phyloP scores from a whole-genome alignment of 2,113 vertebrate genomes.

The Hippocampus abdominalis region DNA sequence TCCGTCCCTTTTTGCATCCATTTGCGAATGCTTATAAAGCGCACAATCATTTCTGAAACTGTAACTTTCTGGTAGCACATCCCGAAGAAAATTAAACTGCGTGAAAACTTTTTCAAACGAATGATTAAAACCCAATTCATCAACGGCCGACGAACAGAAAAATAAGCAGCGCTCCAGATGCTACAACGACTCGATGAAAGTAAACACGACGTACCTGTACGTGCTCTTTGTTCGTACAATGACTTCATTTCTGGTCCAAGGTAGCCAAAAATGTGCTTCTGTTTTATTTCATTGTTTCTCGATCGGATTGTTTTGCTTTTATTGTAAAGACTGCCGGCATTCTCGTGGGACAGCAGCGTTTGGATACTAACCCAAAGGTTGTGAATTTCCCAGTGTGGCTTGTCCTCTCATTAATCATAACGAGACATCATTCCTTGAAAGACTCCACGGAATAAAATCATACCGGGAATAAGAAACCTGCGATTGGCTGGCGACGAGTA shows the following conservation, averaged over 20 bases:
- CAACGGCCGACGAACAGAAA: not conserved
- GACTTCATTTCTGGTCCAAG: not conserved
- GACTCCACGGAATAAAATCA: not conserved
- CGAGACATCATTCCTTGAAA: not conserved
- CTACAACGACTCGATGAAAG: not conserved
- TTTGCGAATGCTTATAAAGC: not conserved
- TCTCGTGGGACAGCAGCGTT: not conserved
- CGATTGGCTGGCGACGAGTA: not conserved
- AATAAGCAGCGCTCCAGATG: not conserved
- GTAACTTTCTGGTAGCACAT: not conserved
- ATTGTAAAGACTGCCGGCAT: not conserved
- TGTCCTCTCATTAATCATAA: conserved; percentile 5
- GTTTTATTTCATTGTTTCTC: conserved; percentile 9
- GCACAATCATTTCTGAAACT: not conserved
- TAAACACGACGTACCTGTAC: not conserved
- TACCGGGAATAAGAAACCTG: not conserved
- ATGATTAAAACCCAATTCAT: not conserved
- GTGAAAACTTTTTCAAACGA: not conserved
- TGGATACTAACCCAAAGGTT: not conserved
- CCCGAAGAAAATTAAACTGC: not conserved
- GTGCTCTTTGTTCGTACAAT: not conserved
- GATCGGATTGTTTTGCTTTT: not conserved
- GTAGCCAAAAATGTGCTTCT: not conserved
- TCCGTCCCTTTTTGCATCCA: not conserved
- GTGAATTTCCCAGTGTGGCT: not conserved